Evolutionary conservation across 2,888 invertebrate species (phyloP), one percentile per base, ranked within the genome.

Genomic region (Yponomeuta plumbellus): DNA sequence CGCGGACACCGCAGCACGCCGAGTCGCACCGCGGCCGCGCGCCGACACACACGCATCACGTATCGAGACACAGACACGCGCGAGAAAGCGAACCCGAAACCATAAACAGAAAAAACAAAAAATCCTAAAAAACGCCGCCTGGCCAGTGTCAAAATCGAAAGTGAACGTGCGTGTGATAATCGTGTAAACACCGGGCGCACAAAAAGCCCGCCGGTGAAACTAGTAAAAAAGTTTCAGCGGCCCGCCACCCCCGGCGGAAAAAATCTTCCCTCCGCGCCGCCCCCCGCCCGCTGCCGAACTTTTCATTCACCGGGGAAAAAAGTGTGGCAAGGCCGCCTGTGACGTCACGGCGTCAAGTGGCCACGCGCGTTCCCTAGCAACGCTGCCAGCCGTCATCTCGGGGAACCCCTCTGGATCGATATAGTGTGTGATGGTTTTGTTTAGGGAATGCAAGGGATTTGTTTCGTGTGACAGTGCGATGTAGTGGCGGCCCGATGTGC

Each of bases 251-350:
- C 80, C 81, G 80, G 81, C 83, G 84, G 84, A 88, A 90, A 91
- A 91, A 91, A 89, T 85, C 85, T 73, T 81, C 76, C 85, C 88
- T 88, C 84, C 87, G 81, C 86, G 80, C 81, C 86, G 84, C 86
- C 80, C 86, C 80, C 84, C 83, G 88, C 88, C 89, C 85, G 74
- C 79, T 88, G 86, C 90, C 88, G 84, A 92, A 93, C 91, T 92
- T 93, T 92, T 92, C 93, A 93, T 93, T 93, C 93, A 91, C 88
- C 79, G 85, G 85, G 86, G 85, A 91, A 91, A 91, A 91, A 91
- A 91, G 91, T 91, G 91, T 91, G 91, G 91, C 92, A 91, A 92
- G 92, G 91, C 91, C 91, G 83, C 78, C 80, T 79, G 89, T 90
- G 89, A 91, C 91, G 90, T 90, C 90, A 89, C 81, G 80, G 86